Base-by-base conservation (phyloP, 1,140 invertebrate species). In the Laupala kohalensis region DNA sequence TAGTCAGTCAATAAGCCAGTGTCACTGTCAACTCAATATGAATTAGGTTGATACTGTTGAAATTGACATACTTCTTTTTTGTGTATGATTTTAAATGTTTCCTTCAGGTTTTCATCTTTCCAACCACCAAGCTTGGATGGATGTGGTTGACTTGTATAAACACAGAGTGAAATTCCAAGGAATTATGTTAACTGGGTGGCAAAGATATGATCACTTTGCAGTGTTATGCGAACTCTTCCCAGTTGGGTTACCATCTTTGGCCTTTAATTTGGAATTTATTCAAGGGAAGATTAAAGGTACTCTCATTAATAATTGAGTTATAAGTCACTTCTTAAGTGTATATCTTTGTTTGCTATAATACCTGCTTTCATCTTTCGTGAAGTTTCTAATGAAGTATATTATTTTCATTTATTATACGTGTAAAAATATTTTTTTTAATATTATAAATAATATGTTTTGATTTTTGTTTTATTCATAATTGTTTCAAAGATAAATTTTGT, bases 181-280 rank as follows among this genome's bases (percentile, higher is more conserved):
- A 13, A 74, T 77, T 64, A 74, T 77, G 63, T 65, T 78, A 5
- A 78, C 77, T 25, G 77, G 77, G 0, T 78, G 76, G 76, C 77
- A 78, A 69, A 63, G 77, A 25, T 89, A 87, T 71, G 89, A 90
- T 75, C 89, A 90, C 77, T 88, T 88, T 80, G 83, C 86, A 23
- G 81, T 87, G 6, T 77, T 90, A 5, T 88, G 87, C 80, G 89
- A 90, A 76, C 77, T 90, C 9, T 76, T 90, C 9, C 89, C 89
- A 15, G 83, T 84, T 25, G 85, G 82, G 13, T 75, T 90, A n/a
- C 89, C 89, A 5, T 81, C 80, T 12, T 72, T 81, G 4, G 76
- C 87, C 27, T 82, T 81, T 13, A 84, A 80, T 78, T 76, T 84
- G 29, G 65, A 74, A 27, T 81, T 71, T 70, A 72, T 80, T 23